These are phyloP conservation scores for Hermaeophaga mercurialis DNA, from an alignment of 2,888 invertebrate species.

Conservation along the genomic window DNA sequence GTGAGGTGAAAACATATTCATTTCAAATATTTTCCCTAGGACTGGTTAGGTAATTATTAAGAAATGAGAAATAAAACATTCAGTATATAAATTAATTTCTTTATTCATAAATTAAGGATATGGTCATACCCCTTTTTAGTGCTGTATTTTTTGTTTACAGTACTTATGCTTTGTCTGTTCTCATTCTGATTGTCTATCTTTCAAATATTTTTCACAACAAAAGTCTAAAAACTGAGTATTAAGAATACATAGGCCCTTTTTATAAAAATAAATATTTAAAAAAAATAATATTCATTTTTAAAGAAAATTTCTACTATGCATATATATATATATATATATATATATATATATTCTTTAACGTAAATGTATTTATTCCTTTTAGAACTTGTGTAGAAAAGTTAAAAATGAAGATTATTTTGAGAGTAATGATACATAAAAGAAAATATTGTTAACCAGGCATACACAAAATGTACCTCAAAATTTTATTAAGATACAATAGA, in stretches of 20 bases:
- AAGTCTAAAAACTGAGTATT: conserved; percentile 22
- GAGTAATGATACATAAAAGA: not conserved
- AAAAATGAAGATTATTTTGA: conserved; percentile 3
- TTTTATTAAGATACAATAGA: conserved; percentile 44
- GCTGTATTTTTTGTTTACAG: conserved; percentile 34
- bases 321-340: too few species aligned
- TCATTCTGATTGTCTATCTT: conserved; percentile 33
- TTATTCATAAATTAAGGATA: conserved; percentile 35
- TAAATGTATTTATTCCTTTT: too few species aligned
- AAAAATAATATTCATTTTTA: conserved; percentile 8
- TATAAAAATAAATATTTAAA: conserved; percentile 14
- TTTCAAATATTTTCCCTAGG: too few species aligned
- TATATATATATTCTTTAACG: too few species aligned
- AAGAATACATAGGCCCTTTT: conserved; percentile 17
- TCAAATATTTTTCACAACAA: conserved; percentile 24
- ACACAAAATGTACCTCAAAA: conserved; percentile 27
- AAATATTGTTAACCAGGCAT: conserved; percentile 14
- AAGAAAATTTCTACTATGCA: not conserved
- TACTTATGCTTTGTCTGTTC: conserved; percentile 32
- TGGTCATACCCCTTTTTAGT: conserved; percentile 28
- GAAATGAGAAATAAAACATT: conserved; percentile 16
- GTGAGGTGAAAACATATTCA: too few species aligned
- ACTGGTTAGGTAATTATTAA: too few species aligned
- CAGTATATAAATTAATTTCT: conserved; percentile 33
- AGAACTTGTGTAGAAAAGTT: too few species aligned